Evolutionary conservation across 2,888 invertebrate genomes (phyloP), one percentile per base, ranked within the genome.

Genomic region (Myopa tessellatipennis): DNA sequence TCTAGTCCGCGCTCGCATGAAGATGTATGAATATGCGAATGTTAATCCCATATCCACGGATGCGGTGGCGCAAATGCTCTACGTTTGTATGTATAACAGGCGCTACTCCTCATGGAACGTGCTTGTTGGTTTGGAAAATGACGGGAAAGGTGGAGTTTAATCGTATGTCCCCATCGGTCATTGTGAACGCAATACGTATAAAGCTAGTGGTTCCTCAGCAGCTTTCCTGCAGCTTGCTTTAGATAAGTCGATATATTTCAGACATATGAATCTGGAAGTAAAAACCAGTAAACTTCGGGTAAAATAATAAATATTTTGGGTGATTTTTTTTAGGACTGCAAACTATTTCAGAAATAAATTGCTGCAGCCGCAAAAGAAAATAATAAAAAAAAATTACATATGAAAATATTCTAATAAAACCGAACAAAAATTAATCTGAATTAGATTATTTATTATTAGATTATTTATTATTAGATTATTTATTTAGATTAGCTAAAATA

Each of bases 51-150:
- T 98, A 96, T 92, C 95, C 1, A 96, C 98, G 0, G 93, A 95
- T 74, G 98, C 98, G 3, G 93, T 96, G 5, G 97, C 99, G 4
- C 98, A 99, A 90, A 95, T 99, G 95, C 90, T 99, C 18, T 96
- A 98, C 0, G 98, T 97, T 4, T 94, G 98, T 91, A 91, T 99
- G 83, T 99, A 99, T 88, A 95, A 97, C 88, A 96, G 97, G 85
- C 93, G 99, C 77, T 99, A 99, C 90, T 99, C 99, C 90, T 99
- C 99, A 0, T 99, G 98, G 45, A 98, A 98, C 87, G 93, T 99
- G 69, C 90, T 99, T 76, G 99, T 96, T 73, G 99, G 99, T 0
- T 88, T 99, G 76, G 98, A 99, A 90, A 93, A 93, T 50, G 94
- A 98, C 80, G 99, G 98, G 4, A 95, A 96, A 87, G 99, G 99